Conservation (phyloP, 2,888 invertebrate species). For the Muschampia plurimacula region DNA sequence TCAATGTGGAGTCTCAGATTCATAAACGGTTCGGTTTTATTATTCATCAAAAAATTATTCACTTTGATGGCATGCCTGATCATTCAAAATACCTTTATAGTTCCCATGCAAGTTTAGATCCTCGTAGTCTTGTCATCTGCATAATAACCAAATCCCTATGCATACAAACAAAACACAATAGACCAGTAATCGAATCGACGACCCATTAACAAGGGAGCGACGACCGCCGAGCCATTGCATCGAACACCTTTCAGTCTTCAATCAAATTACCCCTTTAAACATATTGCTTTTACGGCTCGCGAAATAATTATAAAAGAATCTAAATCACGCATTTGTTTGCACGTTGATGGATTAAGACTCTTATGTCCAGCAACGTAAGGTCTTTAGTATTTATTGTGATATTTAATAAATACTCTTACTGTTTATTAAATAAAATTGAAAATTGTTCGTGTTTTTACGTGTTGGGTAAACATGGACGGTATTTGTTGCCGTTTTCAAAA, state of each 20-base stretch:
- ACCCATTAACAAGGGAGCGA: conserved; percentile 25
- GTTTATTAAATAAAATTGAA: not conserved
- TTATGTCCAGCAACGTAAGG: not conserved
- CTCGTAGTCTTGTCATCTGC: not conserved
- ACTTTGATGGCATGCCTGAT: not conserved
- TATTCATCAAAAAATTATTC: no score
- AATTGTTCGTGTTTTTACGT: conserved; percentile 3
- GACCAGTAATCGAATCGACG: conserved; percentile 34
- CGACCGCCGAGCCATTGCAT: not conserved
- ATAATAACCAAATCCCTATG: conserved; percentile 34
- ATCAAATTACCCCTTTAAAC: no score
- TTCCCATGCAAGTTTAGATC: not conserved
- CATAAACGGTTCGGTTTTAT: no score
- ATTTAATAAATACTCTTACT: not conserved
- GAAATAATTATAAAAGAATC: conserved; percentile 33
- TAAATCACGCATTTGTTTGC: conserved; percentile 25
- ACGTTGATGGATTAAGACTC: conserved; percentile 1
- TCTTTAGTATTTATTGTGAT: not conserved
- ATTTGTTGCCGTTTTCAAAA: not conserved
- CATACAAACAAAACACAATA: conserved; percentile 29
- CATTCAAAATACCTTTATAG: not conserved
- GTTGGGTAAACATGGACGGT: not conserved
- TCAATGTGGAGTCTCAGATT: no score
- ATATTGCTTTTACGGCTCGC: conserved; percentile 26
- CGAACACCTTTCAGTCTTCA: conserved; percentile 7